Evolutionary conservation across 2,797 vertebrate genomes (phyloP).

Genomic region (Danio jaintianensis): DNA sequence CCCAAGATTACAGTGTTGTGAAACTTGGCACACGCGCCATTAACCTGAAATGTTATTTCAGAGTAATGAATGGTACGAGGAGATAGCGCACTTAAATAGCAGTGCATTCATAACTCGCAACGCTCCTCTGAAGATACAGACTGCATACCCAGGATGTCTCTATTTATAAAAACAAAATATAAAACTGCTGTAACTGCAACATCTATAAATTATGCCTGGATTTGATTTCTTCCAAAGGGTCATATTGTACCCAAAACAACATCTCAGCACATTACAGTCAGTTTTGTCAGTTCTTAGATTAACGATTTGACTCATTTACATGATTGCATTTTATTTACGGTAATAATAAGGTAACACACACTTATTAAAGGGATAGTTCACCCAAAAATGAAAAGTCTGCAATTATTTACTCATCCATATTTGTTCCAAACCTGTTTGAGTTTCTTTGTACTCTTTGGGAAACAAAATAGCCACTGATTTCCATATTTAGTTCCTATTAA

Average conservation of each 20-base stretch:
- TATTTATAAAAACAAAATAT: constrained; percentile 6
- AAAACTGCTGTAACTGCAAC: constrained; percentile 4
- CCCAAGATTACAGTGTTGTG: constrained; percentile 26
- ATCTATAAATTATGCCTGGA: background rate
- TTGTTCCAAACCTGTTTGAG: no score
- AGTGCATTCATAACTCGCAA: constrained; percentile 4
- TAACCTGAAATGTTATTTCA: constrained; percentile 33
- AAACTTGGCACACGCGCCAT: constrained; percentile 14
- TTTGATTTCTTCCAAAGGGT: background rate
- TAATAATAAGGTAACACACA: background rate
- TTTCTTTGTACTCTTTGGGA: no score
- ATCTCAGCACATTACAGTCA: background rate
- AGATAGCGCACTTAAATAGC: constrained; percentile 11
- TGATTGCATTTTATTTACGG: background rate
- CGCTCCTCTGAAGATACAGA: constrained; percentile 4
- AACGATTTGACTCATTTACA: background rate
- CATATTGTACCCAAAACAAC: background rate
- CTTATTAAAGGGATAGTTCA: background rate
- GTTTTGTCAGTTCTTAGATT: background rate
- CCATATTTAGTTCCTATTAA: no score
- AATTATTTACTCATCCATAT: no score
- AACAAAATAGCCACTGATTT: no score
- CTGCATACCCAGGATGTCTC: constrained; percentile 7
- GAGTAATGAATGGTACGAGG: constrained; percentile 16
- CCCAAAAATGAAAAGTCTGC: no score